Evolutionary conservation across 2,797 vertebrate species (phyloP), one percentile per base, ranked within the genome.

Genomic region (Periophthalmus magnuspinnatus): DNA sequence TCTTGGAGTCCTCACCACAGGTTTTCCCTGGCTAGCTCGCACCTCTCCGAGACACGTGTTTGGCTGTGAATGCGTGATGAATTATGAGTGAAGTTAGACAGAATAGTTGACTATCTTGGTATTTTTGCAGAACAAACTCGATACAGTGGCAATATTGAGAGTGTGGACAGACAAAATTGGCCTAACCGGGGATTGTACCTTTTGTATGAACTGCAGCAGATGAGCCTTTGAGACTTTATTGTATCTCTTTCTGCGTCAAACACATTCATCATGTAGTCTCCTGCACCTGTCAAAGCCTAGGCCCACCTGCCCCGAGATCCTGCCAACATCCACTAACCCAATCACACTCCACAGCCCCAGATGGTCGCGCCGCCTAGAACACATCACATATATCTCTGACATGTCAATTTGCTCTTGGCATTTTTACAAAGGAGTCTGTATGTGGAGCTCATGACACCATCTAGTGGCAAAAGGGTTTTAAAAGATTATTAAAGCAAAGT

Each of bases 151-250:
- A 14, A 32, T 32, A 32, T n/a, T 34, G 8, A 13, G 24, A 28
- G 17, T 57, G 24, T 57, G 56, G 14, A 41, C 34, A n/a, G 34
- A 41, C 9, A 41, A 61, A 19, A 8, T 38, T 38, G 33, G 33
- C 33, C 58, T 8, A 13, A 61, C n/a, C 24, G 61, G 33, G 34
- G 34, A 38, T 61, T 36, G 14, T 34, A 11, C 7, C 5, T 60
- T 36, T 60, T 41, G n/a, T 19, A 61, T 61, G 33, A 61, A 61
- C 57, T 36, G 6, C 59, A 5, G 57, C 59, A n/a, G 5, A 61
- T 38, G 59, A 61, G 33, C 59, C 59, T n/a, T 34, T 41, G 34
- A 61, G 59, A 41, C 59, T 60, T 60, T 34, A n/a, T 33, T 60
- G 28, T 19, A 61, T 38, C 59, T 41, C 9, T 14, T 41, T 60